Evolutionary conservation across 2,888 invertebrate genomes (phyloP).

Genomic region (Stenolophus ochropezus): DNA sequence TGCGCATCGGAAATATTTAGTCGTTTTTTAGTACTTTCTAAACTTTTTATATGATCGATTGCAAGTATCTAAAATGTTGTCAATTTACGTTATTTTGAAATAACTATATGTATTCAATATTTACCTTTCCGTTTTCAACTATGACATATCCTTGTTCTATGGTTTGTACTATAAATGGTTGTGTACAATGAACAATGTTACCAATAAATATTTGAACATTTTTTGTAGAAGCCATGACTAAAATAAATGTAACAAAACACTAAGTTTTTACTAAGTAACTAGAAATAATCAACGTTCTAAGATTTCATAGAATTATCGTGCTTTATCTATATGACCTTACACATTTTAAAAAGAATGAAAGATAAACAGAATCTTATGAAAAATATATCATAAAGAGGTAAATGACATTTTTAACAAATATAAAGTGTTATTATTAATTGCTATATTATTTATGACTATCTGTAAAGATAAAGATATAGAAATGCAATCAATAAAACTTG

Average conservation of each 20-base stretch:
- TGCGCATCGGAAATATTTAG: constrained; percentile 14
- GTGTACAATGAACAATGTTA: constrained; percentile 70
- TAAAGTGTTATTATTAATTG: too few relatives aligned
- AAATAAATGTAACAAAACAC: background rate
- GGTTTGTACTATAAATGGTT: constrained; percentile 61
- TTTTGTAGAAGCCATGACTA: background rate
- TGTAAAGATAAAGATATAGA: background rate
- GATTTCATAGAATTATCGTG: background rate
- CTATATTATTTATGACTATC: background rate
- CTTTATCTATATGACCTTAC: background rate
- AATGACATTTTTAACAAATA: background rate
- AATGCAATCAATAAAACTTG: too few relatives aligned
- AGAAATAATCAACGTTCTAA: background rate
- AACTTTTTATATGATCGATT: constrained; percentile 64
- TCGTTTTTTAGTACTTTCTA: constrained; percentile 66
- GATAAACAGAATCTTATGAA: background rate
- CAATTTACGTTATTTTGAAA: too few relatives aligned
- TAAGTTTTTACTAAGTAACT: too few relatives aligned
- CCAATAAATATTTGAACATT: constrained; percentile 68
- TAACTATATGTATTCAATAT: background rate
- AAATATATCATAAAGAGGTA: background rate
- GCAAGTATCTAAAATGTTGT: constrained; percentile 62
- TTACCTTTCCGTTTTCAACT: constrained; percentile 60
- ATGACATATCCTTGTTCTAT: constrained; percentile 62
- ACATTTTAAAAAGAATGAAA: background rate